These are phyloP conservation scores for Agraylea sexmaculata DNA, from an alignment of 1,140 invertebrate genomes.

Conservation along the genomic window DNA sequence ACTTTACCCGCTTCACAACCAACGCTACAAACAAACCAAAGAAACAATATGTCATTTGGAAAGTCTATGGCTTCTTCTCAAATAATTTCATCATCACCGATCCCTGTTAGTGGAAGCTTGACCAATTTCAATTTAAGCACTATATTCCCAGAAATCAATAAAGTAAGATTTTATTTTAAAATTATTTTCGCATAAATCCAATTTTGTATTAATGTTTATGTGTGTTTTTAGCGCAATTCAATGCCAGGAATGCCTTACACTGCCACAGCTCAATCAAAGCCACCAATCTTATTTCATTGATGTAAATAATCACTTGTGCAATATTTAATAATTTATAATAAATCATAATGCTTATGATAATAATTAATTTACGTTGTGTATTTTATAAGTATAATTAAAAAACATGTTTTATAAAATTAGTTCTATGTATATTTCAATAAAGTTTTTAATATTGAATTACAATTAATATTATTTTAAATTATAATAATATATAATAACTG, in stretches of 20 bases:
- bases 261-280: too few species aligned
- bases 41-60: conserved; percentile 4
- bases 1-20: conserved; percentile 6
- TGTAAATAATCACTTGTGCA: too few species aligned
- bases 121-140: conserved; percentile 57
- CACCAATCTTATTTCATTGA: too few species aligned
- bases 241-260: too few species aligned
- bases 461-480: background rate
- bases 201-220: conserved; percentile 5
- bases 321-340: too few species aligned
- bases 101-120: conserved; percentile 40
- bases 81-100: conserved; percentile 7
- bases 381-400: background rate
- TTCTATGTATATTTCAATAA: background rate
- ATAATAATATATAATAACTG: background rate
- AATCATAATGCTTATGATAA: too few species aligned
- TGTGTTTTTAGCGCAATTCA: conserved; percentile 14
- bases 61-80: conserved; percentile 4
- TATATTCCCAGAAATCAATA: conserved; percentile 59
- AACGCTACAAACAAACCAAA: conserved; percentile 4
- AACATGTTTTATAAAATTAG: background rate
- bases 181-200: background rate
- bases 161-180: conserved; percentile 31
- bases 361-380: too few species aligned
- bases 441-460: too few species aligned